Evolutionary conservation across 2,797 vertebrate genomes (phyloP).

Genomic region (Hippopotamyrus pictus): DNA sequence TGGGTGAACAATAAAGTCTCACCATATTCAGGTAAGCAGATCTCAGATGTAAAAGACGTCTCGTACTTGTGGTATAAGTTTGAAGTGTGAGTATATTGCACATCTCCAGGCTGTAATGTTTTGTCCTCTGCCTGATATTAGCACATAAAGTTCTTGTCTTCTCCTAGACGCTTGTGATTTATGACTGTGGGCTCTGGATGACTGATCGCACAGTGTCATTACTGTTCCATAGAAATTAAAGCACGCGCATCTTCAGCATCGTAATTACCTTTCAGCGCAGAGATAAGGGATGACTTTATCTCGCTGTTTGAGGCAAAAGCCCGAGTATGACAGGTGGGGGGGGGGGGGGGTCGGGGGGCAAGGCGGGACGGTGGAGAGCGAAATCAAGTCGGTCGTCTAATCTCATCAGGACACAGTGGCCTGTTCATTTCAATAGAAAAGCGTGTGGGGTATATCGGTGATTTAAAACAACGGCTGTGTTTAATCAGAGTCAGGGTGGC

Average conservation of each 20-base stretch:
- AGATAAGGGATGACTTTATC: constrained; percentile 39
- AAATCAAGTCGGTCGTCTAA: constrained; percentile 35
- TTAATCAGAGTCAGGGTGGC: neutral
- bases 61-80: neutral
- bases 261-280: constrained; percentile 42
- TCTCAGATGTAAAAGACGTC: neutral
- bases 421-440: neutral
- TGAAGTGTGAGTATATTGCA: neutral
- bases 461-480: neutral
- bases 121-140: neutral
- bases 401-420: neutral
- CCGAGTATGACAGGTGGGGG: constrained; percentile 24
- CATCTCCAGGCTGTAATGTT: neutral
- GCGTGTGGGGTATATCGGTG: neutral
- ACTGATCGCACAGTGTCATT: constrained; percentile 29
- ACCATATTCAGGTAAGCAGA: neutral
- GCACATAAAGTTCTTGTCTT: neutral
- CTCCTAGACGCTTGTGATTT: neutral
- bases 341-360: constrained; percentile 15
- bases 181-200: neutral
- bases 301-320: constrained; percentile 27
- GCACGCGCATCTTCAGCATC: constrained; percentile 30
- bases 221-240: constrained; percentile 39
- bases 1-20: neutral
- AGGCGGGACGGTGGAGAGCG: constrained; percentile 34